phyloP scores from a whole-genome alignment of 2,888 invertebrate species.

The Dasypolia templi region DNA sequence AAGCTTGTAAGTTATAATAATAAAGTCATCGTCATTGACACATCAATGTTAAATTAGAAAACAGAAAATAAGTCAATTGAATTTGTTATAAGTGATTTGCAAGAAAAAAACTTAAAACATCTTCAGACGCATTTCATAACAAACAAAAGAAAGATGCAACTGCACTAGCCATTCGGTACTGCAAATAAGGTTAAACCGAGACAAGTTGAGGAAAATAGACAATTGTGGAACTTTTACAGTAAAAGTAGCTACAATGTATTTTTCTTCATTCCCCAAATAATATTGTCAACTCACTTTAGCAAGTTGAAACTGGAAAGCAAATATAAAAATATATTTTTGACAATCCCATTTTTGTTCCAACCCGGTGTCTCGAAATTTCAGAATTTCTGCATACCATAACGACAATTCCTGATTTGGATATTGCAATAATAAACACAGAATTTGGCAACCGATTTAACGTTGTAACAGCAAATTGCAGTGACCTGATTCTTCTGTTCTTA shows the following conservation, averaged over 20 bases:
- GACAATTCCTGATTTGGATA: slow-evolving; percentile 43
- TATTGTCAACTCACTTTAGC: slow-evolving; percentile 12
- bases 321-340: slow-evolving; percentile 27
- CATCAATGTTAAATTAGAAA: neutral
- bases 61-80: no score
- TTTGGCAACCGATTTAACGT: slow-evolving; percentile 45
- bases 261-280: slow-evolving; percentile 21
- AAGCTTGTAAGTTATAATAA: neutral
- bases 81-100: no score
- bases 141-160: slow-evolving; percentile 19
- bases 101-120: neutral
- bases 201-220: slow-evolving; percentile 35
- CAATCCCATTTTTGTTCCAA: slow-evolving; percentile 34
- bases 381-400: slow-evolving; percentile 32
- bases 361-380: slow-evolving; percentile 9
- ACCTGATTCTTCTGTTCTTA: slow-evolving; percentile 33
- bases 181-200: slow-evolving; percentile 28
- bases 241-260: slow-evolving; percentile 22
- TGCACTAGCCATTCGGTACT: slow-evolving; percentile 1
- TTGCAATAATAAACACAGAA: slow-evolving; percentile 40
- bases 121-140: neutral
- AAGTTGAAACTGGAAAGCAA: slow-evolving; percentile 13
- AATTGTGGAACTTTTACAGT: slow-evolving; percentile 24
- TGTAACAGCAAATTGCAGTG: slow-evolving; percentile 26
- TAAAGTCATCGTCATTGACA: no score